Conservation (phyloP, 2,797 vertebrate genomes). For the Forpus xanthops region DNA sequence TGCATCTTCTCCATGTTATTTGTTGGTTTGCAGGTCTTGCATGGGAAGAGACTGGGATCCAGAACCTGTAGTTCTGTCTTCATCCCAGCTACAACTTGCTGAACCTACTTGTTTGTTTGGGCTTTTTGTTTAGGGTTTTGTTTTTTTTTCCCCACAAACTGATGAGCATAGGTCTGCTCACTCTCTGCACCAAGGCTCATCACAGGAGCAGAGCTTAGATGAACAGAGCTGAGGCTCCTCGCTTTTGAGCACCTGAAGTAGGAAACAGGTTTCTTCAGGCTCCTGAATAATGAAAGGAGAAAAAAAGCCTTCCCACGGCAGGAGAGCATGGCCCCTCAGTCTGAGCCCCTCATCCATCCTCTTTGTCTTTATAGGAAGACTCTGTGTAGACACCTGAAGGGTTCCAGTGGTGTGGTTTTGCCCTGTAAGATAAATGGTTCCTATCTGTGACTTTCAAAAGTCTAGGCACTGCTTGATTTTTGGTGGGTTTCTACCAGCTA, state of each 20-base stretch:
- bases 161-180: neutral
- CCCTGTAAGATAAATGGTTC: neutral
- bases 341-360: neutral
- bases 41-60: neutral
- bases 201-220: neutral
- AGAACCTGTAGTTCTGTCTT: neutral
- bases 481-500: neutral
- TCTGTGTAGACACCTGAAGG: neutral
- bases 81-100: neutral
- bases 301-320: neutral
- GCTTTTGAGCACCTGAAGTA: neutral
- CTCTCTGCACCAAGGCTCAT: neutral
- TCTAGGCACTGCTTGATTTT: neutral
- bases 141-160: neutral
- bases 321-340: neutral
- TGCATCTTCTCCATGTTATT: rapidly evolving
- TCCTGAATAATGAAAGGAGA: neutral
- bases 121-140: neutral
- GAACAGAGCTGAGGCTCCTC: rapidly evolving
- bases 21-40: neutral
- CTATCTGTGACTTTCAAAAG: neutral
- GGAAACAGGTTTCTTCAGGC: neutral
- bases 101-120: neutral
- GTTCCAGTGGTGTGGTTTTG: neutral
- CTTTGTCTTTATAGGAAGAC: neutral